Evolutionary conservation across 1,140 invertebrate species (phyloP), one percentile per base, ranked within the genome.

Genomic region (Hormaphis cornu): DNA sequence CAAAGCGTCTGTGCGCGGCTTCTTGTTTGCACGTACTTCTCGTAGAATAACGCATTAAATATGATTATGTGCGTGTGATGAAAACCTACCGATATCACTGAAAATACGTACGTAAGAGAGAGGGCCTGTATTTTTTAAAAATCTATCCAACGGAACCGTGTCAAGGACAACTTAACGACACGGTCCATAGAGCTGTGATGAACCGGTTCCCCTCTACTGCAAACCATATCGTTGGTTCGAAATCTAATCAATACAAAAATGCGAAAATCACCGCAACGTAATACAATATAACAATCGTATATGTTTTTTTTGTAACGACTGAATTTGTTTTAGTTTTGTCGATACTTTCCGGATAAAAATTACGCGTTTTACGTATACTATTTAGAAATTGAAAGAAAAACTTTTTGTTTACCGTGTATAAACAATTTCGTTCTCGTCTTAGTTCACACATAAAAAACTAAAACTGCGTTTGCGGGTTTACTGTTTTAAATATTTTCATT

Each of bases 111-210:
- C 35, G 46, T n/a, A 66, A 66, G 30, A 66, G 61, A 66, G 61
- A 66, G 61, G 61, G 61, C 61, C 50, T 35, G 61, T 66, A 30
- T 66, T 66, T 66, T 66, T 50, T 66, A 10, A 37, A 66, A 66
- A 66, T 66, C 44, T 50, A 66, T 50, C 61, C 61, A 66, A 66
- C 18, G 46, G 61, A 66, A 66, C 61, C 61, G 44, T 66, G 61
- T 66, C 61, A 66, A 66, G 61, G 61, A 66, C 61, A 66, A 48
- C 42, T 63, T 66, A 66, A 66, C 42, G 61, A 66, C 28, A 66
- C 30, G 61, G 61, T 66, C 61, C 61, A 66, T 48, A 66, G 61
- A 50, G 61, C 18, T 66, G 10, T 66, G 61, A 66, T 66, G 61
- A 50, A 66, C 61, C 61, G 61, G 44, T 66, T 66, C 61, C 61